Conservation (phyloP, 2,888 invertebrate genomes). For the Cyrtodaria siliqua region DNA sequence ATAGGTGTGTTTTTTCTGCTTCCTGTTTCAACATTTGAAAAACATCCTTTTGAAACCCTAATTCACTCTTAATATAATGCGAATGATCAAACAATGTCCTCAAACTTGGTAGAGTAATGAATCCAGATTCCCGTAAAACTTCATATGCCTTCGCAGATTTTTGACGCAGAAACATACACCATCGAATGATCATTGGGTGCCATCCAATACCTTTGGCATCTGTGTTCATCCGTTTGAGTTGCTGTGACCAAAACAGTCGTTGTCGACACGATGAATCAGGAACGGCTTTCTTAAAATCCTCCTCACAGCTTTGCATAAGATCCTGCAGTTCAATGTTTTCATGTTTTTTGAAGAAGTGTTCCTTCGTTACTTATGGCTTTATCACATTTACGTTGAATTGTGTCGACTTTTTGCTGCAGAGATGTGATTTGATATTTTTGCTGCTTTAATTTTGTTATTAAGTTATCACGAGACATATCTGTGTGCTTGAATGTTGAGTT, state of each 20-base stretch:
- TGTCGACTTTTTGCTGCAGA: constrained; percentile 14
- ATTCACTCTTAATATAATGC: constrained; percentile 41
- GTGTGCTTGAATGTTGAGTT: constrained; percentile 15
- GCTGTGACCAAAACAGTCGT: constrained; percentile 18
- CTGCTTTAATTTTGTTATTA: constrained; percentile 19
- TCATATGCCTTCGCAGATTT: constrained; percentile 37
- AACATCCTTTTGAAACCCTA: constrained; percentile 35
- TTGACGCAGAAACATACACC: constrained; percentile 22
- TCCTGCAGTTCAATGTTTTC: neutral
- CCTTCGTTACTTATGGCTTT: too few species aligned
- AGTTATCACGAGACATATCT: constrained; percentile 18
- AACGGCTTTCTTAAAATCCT: constrained; percentile 10
- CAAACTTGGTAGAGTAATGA: constrained; percentile 45
- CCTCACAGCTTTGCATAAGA: too few species aligned
- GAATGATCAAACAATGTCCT: constrained; percentile 52
- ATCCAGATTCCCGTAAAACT: constrained; percentile 19
- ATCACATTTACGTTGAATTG: constrained; percentile 15
- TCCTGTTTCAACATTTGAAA: constrained; percentile 33
- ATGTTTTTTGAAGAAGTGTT: neutral
- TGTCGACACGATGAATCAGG: constrained; percentile 11
- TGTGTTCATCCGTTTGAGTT: too few species aligned
- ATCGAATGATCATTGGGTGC: too few species aligned
- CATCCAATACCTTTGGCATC: too few species aligned
- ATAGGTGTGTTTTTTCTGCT: constrained; percentile 28
- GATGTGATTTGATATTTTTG: constrained; percentile 32